phyloP scores from a whole-genome alignment of 2,113 vertebrate genomes.

The Indri indri region DNA sequence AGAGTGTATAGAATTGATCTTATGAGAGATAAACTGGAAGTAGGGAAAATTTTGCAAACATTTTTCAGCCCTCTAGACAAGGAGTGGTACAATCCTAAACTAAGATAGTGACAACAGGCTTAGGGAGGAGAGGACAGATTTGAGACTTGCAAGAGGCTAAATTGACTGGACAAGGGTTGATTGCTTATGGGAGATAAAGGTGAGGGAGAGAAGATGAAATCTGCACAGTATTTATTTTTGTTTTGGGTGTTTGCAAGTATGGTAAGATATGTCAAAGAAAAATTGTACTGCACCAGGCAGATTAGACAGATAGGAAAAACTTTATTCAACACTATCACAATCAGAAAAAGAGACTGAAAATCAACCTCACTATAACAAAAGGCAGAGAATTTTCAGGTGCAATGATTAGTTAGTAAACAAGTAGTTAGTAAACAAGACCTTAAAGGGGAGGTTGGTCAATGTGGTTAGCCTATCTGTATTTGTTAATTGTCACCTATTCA shows the following conservation, averaged over 20 bases:
- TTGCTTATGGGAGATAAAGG: neutral
- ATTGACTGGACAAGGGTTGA: neutral
- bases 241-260: neutral
- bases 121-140: neutral
- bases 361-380: neutral
- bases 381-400: neutral
- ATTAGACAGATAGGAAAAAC: neutral
- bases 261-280: neutral
- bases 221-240: neutral
- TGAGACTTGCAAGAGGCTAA: neutral
- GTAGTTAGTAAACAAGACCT: no score
- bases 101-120: neutral
- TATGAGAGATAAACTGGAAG: neutral
- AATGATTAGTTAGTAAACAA: neutral
- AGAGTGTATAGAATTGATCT: neutral
- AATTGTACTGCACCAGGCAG: neutral
- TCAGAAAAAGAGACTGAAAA: neutral
- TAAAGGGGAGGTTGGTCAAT: neutral
- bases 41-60: neutral
- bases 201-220: neutral
- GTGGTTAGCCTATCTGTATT: neutral
- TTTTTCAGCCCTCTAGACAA: neutral
- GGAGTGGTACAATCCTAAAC: neutral
- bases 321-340: neutral
- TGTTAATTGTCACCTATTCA: neutral